A percentile compares a stretch with the other conserved stretches of the same genome.
Conservation (phyloP, 2,888 invertebrate species). For the Ctena decussata region DNA sequence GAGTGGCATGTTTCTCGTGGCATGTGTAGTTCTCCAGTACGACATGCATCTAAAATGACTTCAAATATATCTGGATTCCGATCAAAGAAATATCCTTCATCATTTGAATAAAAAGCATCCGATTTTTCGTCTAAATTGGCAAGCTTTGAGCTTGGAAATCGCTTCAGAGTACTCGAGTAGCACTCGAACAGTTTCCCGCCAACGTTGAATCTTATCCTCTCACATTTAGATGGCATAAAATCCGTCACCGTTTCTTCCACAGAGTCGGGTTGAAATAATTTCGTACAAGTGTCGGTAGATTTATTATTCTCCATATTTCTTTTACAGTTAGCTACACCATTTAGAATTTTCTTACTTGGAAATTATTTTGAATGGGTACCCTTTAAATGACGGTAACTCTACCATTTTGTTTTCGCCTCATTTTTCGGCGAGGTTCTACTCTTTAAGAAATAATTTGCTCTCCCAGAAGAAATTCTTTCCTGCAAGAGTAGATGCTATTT, state of each 20-base stretch:
- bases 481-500: no score
- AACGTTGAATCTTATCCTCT: slow-evolving; percentile 29
- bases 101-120: neutral
- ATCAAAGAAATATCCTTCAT: slow-evolving; percentile 44
- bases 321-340: no score
- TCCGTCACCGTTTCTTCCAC: neutral
- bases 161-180: slow-evolving; percentile 25
- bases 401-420: no score
- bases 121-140: slow-evolving; percentile 10
- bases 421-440: no score
- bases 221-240: neutral
- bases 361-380: no score
- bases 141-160: slow-evolving; percentile 35
- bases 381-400: no score
- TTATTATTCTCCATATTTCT: neutral
- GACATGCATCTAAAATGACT: slow-evolving; percentile 38
- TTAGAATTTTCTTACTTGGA: no score
- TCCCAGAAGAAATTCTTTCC: no score
- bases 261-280: neutral
- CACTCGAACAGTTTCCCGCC: slow-evolving; percentile 39
- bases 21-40: slow-evolving; percentile 41
- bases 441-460: no score
- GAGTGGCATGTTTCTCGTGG: slow-evolving; percentile 41
- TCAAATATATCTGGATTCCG: slow-evolving; percentile 43
- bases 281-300: neutral